Base-by-base conservation (phyloP, 2,113 vertebrate genomes). In the Cairina moschata region DNA sequence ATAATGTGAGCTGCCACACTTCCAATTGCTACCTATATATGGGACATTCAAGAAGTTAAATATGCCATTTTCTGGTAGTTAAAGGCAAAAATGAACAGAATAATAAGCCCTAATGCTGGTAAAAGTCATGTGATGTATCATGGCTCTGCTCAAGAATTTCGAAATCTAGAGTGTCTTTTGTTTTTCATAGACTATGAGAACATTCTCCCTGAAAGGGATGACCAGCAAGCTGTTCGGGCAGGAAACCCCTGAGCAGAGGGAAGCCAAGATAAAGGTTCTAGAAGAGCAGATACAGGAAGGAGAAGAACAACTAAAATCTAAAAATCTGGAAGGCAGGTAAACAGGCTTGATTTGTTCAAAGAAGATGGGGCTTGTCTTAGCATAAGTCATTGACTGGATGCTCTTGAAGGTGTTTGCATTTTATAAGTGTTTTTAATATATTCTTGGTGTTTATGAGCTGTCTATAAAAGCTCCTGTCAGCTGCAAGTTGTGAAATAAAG, bases 191-290 rank as follows among this genome's bases (percentile, higher is more conserved):
- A 99, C 99, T 10, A 98, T 99, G 75, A 98, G 98, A 91, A 99
- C 99, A 0, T 99, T 99, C 96, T 99, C 99, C 56, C 96, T 99
- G 73, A 99, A 99, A 92, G 99, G 99, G 28, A 99, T 99, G 99
- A 99, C 99, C 92, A 99, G 98, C 97, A 99, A 99, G 96, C 98
- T 99, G 32, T 99, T 99, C 20, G 99, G 99, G 52, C 99, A 99
- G 93, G 99, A 99, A 97, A 99, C 98, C 13, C 98, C 99, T 3
- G 99, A 99, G 97, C 99, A 99, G 95, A 98, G 99, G 89, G 99
- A 99, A 97, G 98, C 98, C 93, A 98, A 99, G 74, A 97, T 99
- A 90, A 99, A 98, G 86, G 95, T 98, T 86, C 97, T 99, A 90
- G 99, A 99, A 96, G 99, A 99, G 65, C 98, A 99, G 96, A 99